phyloP scores from a whole-genome alignment of 1,140 invertebrate species.

The Diachasma alloeum region DNA sequence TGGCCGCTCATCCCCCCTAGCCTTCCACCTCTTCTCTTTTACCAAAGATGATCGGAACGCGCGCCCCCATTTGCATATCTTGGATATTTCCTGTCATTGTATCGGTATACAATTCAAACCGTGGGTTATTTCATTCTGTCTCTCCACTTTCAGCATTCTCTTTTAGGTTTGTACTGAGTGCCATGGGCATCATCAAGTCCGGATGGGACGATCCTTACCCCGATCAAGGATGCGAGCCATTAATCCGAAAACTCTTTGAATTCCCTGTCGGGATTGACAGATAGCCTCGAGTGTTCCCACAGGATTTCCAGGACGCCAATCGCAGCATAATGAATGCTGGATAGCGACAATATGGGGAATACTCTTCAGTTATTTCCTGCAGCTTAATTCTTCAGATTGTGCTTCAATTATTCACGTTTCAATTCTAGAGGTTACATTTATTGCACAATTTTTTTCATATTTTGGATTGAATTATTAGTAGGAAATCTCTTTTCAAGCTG shows the following conservation, averaged over 20 bases:
- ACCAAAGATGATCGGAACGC: conserved; percentile 62
- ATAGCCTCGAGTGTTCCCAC: conserved; percentile 60
- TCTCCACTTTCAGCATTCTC: conserved; percentile 5
- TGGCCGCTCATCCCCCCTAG: background rate
- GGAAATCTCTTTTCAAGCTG: too few relatives aligned
- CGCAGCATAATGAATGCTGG: background rate
- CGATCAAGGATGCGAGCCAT: conserved; percentile 59
- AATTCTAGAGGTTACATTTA: background rate
- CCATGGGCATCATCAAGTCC: conserved; percentile 43
- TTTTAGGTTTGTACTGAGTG: background rate
- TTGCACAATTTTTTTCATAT: too few relatives aligned
- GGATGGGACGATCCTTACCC: conserved; percentile 48
- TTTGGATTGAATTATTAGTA: too few relatives aligned
- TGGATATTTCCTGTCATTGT: conserved; percentile 63
- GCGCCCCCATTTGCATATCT: conserved; percentile 60
- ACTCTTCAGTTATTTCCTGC: background rate
- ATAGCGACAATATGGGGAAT: background rate
- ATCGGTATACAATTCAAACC: conserved; percentile 19
- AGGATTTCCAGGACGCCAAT: conserved; percentile 38
- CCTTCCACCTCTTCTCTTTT: conserved; percentile 32
- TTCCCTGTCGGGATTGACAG: conserved; percentile 57
- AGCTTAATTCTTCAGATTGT: background rate
- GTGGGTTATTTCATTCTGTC: conserved; percentile 46
- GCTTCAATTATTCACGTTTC: background rate
- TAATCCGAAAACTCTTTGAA: conserved; percentile 64